These are phyloP conservation scores for Nyctibius grandis DNA, from an alignment of 2,797 vertebrate genomes.

Conservation along the genomic window DNA sequence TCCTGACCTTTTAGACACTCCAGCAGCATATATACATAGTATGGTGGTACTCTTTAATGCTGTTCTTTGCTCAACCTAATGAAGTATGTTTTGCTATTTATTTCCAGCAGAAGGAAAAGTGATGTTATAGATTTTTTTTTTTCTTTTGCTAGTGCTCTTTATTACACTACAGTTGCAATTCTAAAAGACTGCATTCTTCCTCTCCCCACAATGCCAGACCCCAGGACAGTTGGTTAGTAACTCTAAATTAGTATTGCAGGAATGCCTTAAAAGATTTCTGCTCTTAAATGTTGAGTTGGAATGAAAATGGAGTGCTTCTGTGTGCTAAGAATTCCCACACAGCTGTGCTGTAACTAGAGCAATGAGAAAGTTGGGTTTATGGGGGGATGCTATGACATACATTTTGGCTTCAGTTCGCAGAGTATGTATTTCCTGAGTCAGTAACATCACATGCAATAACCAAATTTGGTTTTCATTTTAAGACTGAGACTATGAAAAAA, in stretches of 20 bases:
- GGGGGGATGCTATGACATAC: background rate
- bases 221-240: background rate
- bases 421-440: background rate
- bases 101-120: background rate
- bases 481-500: background rate
- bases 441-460: background rate
- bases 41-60: background rate
- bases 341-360: background rate
- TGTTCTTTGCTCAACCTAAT: background rate
- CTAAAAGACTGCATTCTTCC: background rate
- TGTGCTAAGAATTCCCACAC: slow-evolving; percentile 11
- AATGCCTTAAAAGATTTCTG: background rate
- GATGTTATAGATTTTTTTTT: background rate
- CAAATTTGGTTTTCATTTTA: background rate
- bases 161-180: background rate
- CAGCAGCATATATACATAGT: background rate
- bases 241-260: background rate
- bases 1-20: background rate
- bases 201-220: background rate
- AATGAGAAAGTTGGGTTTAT: background rate
- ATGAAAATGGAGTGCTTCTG: background rate
- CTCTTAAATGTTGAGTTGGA: background rate
- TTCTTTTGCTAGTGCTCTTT: background rate
- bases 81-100: background rate
- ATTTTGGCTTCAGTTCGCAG: background rate